These are phyloP conservation scores for Platycercus adscitus DNA, from an alignment of 2,113 vertebrate genomes.

Conservation along the genomic window DNA sequence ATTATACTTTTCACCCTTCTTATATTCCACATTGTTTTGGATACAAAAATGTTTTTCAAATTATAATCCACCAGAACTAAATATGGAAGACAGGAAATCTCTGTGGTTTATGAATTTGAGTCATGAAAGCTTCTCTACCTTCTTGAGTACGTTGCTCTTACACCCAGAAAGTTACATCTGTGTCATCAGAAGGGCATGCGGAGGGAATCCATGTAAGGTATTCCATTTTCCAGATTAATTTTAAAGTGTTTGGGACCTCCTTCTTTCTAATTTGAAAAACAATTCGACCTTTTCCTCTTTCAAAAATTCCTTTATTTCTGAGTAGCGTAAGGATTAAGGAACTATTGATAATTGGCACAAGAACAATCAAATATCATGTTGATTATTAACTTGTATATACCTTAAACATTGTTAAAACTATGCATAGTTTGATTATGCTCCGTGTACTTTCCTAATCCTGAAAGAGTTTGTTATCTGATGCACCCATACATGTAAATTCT, in stretches of 20 bases:
- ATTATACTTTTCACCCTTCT: constrained; percentile 64
- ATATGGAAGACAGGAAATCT: neutral
- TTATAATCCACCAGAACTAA: neutral
- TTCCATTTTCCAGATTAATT: neutral
- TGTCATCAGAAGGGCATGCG: neutral
- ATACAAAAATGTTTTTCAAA: constrained; percentile 29
- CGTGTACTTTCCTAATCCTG: neutral
- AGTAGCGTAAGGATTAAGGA: neutral
- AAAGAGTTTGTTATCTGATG: neutral
- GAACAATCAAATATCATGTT: neutral
- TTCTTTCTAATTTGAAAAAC: neutral
- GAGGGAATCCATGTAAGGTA: neutral
- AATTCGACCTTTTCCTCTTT: neutral
- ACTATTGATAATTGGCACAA: neutral
- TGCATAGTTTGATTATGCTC: neutral
- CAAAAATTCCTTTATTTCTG: neutral
- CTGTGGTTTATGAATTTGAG: neutral
- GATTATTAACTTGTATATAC: neutral
- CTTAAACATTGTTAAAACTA: neutral
- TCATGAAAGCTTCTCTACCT: neutral
- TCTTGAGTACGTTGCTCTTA: neutral
- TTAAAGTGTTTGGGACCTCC: neutral
- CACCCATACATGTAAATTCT: neutral
- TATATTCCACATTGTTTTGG: constrained; percentile 40
- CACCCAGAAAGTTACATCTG: neutral